Percentiles rank a stretch among this genome's conserved stretches.
phyloP scores from a whole-genome alignment of 2,888 invertebrate genomes.

The Nomada flava region DNA sequence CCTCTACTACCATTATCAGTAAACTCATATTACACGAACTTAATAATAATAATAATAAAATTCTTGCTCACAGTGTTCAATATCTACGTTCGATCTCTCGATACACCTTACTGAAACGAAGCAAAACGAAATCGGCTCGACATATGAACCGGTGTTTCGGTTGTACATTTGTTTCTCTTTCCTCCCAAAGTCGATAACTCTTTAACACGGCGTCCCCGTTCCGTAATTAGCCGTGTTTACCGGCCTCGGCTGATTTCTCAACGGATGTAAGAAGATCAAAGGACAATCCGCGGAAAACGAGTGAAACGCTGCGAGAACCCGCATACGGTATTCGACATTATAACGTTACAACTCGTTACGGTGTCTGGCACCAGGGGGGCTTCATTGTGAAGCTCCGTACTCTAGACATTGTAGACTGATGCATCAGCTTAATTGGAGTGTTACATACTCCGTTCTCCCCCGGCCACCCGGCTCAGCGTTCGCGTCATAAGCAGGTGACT shows the following conservation, averaged over 20 bases:
- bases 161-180: not conserved
- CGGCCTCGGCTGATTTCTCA: conserved; percentile 44
- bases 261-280: conserved; percentile 52
- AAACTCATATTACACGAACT: too few relatives aligned
- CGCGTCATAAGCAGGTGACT: conserved; percentile 46
- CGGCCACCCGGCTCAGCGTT: conserved; percentile 46
- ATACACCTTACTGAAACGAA: too few relatives aligned
- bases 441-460: conserved; percentile 75
- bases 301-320: conserved; percentile 58
- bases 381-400: conserved; percentile 75
- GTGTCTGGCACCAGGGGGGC: conserved; percentile 65
- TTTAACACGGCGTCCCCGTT: conserved; percentile 25
- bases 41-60: too few relatives aligned
- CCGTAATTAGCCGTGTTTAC: conserved; percentile 48
- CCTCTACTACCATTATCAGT: too few relatives aligned
- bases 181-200: not conserved
- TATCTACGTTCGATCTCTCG: too few relatives aligned
- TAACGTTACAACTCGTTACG: conserved; percentile 71
- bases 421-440: conserved; percentile 80
- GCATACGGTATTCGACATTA: conserved; percentile 66
- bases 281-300: conserved; percentile 54
- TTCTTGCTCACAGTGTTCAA: too few relatives aligned
- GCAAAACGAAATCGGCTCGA: too few relatives aligned
- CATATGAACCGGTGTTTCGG: not conserved
- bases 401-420: conserved; percentile 75